Evolutionary conservation across 2,113 vertebrate species (phyloP).

Genomic region (Aspiorhynchus laticeps): DNA sequence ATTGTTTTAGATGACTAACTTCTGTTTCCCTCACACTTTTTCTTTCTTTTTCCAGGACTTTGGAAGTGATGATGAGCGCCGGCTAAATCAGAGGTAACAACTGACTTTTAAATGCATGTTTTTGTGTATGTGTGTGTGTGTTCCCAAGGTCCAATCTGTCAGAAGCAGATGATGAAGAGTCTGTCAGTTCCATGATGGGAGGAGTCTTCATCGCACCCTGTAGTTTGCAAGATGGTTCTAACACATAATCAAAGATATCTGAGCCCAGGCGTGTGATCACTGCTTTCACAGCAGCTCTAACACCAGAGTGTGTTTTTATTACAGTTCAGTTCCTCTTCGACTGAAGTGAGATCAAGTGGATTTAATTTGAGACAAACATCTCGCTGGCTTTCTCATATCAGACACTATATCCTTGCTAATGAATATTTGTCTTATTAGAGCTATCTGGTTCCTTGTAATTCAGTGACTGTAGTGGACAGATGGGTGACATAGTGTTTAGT

Average conservation of each 20-base stretch:
- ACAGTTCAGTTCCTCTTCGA: background rate
- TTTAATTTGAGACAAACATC: background rate
- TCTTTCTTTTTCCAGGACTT: conserved; percentile 79
- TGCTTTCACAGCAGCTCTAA: background rate
- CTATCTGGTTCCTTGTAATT: background rate
- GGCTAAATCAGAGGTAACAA: conserved; percentile 87
- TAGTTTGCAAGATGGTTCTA: conserved; percentile 26
- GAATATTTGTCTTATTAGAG: background rate
- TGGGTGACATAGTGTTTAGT: background rate
- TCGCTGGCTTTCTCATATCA: background rate
- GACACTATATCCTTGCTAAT: background rate
- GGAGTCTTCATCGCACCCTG: conserved; percentile 29
- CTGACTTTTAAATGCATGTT: conserved; percentile 33
- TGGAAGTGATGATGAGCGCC: conserved; percentile 91
- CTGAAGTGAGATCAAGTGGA: conserved; percentile 11
- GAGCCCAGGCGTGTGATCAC: conserved; percentile 10
- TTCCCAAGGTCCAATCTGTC: conserved; percentile 6
- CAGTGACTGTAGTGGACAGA: background rate
- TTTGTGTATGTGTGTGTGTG: conserved; percentile 32
- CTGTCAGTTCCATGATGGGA: background rate
- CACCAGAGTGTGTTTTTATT: conserved; percentile 18
- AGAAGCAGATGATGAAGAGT: conserved; percentile 30
- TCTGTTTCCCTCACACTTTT: conserved; percentile 39
- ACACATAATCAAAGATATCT: conserved; percentile 32
- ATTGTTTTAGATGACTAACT: background rate